Conservation (phyloP, 1,140 invertebrate species). For the Dreissena rostriformis region DNA sequence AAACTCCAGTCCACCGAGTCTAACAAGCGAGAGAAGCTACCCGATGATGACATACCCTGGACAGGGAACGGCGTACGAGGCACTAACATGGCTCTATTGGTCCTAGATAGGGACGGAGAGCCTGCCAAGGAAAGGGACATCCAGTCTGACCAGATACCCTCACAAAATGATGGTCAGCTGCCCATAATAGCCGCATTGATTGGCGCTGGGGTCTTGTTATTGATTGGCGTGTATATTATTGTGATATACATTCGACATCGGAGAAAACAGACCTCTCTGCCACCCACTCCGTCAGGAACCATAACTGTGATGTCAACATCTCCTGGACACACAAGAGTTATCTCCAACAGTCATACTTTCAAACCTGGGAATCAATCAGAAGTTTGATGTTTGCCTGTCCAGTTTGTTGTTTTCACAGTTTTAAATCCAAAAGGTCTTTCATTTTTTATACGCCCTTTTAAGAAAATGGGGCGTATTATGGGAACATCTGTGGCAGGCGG, state of each 20-base stretch:
- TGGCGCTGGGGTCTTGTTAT: conserved; percentile 64
- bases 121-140: conserved; percentile 57
- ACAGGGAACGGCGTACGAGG: conserved; percentile 74
- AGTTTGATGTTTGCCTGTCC: neutral
- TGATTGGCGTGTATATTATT: conserved; percentile 66
- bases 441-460: too few relatives aligned
- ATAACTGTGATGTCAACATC: conserved; percentile 67
- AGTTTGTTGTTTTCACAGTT: too few relatives aligned
- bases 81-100: conserved; percentile 79
- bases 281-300: conserved; percentile 70
- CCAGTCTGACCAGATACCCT: conserved; percentile 59
- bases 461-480: too few relatives aligned
- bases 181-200: conserved; percentile 70
- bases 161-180: conserved; percentile 53
- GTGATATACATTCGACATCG: conserved; percentile 67
- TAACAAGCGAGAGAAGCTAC: conserved; percentile 27
- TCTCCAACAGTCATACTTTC: conserved; percentile 36
- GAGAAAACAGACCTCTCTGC: conserved; percentile 69
- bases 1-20: too few relatives aligned
- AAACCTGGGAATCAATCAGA: conserved; percentile 28
- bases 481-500: too few relatives aligned
- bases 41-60: conserved; percentile 60
- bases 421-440: too few relatives aligned
- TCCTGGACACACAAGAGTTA: conserved; percentile 37
- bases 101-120: conserved; percentile 41